Percentiles rank a stretch among this genome's conserved stretches.
Conservation (phyloP, 2,888 invertebrate genomes). For the Amphipoea lucens region DNA sequence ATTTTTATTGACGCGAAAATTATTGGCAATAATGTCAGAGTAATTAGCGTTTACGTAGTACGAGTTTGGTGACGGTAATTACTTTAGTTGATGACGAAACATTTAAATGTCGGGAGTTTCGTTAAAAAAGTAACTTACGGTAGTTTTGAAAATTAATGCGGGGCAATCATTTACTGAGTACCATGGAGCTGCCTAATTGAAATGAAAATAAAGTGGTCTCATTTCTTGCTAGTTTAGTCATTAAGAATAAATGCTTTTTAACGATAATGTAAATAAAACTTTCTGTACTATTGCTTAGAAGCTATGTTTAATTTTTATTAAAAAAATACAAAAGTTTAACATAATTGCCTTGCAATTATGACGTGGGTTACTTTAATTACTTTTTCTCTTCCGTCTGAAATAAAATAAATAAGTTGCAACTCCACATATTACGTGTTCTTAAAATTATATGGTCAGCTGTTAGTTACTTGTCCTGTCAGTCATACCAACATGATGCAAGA, state of each 20-base stretch:
- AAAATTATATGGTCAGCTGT: conserved; percentile 11
- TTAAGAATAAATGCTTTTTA: conserved; percentile 14
- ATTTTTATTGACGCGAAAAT: conserved; percentile 70
- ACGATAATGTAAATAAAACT: conserved; percentile 6
- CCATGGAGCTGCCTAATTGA: conserved; percentile 33
- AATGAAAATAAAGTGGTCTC: conserved; percentile 29
- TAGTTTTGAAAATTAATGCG: conserved; percentile 48
- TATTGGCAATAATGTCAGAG: conserved; percentile 65
- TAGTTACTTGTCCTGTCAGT: neutral
- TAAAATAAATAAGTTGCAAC: conserved; percentile 2
- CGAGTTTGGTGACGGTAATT: conserved; percentile 52
- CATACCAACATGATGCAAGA: neutral
- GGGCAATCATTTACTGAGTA: conserved; percentile 23
- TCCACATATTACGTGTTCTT: neutral
- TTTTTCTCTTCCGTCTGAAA: conserved; percentile 31
- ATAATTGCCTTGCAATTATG: neutral
- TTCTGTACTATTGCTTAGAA: neutral
- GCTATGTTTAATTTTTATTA: neutral
- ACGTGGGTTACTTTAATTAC: conserved; percentile 11
- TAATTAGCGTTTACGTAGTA: conserved; percentile 58
- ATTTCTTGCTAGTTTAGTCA: conserved; percentile 13
- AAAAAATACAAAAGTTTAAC: neutral
- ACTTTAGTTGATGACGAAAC: conserved; percentile 54
- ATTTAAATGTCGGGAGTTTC: conserved; percentile 51
- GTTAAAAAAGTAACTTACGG: conserved; percentile 39